Conservation (phyloP, 2,113 vertebrate genomes). For the Dipodomys spectabilis region DNA sequence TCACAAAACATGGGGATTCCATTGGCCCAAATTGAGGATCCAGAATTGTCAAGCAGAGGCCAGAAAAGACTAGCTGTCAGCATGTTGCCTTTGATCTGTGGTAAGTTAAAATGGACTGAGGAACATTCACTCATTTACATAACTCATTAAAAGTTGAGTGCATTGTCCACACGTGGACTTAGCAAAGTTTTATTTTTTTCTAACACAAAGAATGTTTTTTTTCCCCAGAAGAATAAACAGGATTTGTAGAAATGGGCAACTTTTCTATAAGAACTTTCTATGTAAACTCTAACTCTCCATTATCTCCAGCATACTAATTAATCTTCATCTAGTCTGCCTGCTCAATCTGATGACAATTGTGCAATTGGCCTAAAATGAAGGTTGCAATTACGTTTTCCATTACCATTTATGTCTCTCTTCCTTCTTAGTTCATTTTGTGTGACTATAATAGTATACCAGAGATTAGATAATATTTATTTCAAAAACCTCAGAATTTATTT, state of each 20-base stretch:
- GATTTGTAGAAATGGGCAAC: neutral
- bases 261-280: neutral
- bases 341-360: neutral
- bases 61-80: neutral
- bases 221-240: neutral
- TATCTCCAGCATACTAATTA: neutral
- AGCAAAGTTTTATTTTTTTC: neutral
- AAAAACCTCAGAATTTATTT: neutral
- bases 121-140: too few relatives aligned
- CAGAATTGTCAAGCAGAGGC: neutral
- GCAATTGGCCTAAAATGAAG: neutral
- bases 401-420: neutral
- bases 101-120: neutral
- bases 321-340: neutral
- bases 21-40: neutral
- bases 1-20: neutral
- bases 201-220: neutral
- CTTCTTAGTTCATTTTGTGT: neutral
- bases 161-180: neutral
- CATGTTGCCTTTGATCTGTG: neutral
- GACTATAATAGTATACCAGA: neutral
- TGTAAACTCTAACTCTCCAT: neutral
- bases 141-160: neutral
- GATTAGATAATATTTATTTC: neutral
- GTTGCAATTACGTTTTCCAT: neutral